Evolutionary conservation across 2,888 invertebrate species (phyloP).

Genomic region (Eupithecia exiguata): DNA sequence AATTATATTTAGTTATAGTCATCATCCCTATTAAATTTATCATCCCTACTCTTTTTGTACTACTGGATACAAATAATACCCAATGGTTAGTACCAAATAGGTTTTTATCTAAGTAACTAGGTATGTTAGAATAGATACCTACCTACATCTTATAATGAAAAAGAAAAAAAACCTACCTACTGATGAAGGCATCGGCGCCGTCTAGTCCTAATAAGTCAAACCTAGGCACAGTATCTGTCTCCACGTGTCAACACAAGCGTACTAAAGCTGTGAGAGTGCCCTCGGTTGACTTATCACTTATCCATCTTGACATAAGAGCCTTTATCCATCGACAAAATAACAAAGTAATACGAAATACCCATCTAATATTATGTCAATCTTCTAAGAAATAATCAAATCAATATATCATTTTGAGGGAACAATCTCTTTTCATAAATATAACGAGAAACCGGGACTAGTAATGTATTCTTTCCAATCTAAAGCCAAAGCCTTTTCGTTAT

Average conservation of each 20-base stretch:
- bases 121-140: no score
- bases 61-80: background rate
- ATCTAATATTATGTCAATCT: conserved; percentile 21
- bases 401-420: conserved; percentile 29
- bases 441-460: conserved; percentile 49
- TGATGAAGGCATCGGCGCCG: no score
- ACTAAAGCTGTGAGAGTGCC: background rate
- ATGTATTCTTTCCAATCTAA: conserved; percentile 73
- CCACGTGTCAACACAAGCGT: background rate
- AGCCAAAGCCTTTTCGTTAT: conserved; percentile 75
- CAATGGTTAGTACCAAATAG: no score
- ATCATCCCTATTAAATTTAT: no score
- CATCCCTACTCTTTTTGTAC: no score
- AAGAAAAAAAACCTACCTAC: no score
- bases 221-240: background rate
- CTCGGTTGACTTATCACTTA: conserved; percentile 17
- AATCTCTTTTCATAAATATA: conserved; percentile 38
- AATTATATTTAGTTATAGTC: no score
- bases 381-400: conserved; percentile 31
- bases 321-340: conserved; percentile 11
- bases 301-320: conserved; percentile 13
- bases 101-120: no score
- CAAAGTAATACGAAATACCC: conserved; percentile 14
- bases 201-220: background rate
- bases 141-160: no score